Conservation (phyloP, 2,888 invertebrate genomes). For the Aspidiotus destructor region DNA sequence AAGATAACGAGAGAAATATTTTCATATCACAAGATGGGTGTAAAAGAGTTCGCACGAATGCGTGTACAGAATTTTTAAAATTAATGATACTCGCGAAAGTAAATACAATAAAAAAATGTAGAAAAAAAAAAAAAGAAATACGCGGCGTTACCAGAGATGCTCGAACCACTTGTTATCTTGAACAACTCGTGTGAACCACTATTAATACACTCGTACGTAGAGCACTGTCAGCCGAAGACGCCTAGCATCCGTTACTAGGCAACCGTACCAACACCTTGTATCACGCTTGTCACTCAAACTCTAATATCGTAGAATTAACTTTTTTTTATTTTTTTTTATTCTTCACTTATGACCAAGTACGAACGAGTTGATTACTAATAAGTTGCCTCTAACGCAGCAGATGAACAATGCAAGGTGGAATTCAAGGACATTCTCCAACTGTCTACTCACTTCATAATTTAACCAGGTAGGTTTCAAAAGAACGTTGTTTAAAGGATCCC, state of each 20-base stretch:
- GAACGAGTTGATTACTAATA: too few relatives aligned
- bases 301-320: constrained; percentile 25
- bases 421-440: too few relatives aligned
- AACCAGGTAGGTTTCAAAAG: too few relatives aligned
- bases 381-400: too few relatives aligned
- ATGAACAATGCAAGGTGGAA: too few relatives aligned
- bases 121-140: not conserved
- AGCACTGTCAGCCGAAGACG: constrained; percentile 19
- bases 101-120: not conserved
- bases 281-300: constrained; percentile 31
- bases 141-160: constrained; percentile 17
- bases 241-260: constrained; percentile 32
- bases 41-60: too few relatives aligned
- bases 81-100: not conserved
- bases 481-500: too few relatives aligned
- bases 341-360: too few relatives aligned
- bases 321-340: not conserved
- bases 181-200: constrained; percentile 30
- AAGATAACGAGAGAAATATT: too few relatives aligned
- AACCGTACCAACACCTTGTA: constrained; percentile 30
- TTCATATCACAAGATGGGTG: too few relatives aligned
- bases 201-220: constrained; percentile 23
- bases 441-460: too few relatives aligned
- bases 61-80: too few relatives aligned
- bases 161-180: constrained; percentile 30